Evolutionary conservation across 2,797 vertebrate species (phyloP).

Genomic region (Alectoris magna): DNA sequence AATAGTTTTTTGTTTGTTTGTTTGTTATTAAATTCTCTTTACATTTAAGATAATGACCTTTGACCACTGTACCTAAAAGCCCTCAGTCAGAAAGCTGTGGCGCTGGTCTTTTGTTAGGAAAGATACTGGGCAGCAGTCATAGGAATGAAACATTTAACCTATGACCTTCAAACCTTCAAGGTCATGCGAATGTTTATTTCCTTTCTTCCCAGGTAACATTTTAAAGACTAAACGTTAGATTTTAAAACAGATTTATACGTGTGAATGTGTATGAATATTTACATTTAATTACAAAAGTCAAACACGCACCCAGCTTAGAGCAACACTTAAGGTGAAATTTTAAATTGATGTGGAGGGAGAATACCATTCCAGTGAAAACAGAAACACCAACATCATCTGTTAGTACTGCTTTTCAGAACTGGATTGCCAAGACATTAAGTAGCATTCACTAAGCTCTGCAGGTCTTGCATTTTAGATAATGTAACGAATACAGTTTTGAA

Average conservation of each 20-base stretch:
- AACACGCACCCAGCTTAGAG: not conserved
- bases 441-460: not conserved
- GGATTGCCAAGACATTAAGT: not conserved
- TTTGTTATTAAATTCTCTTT: not conserved
- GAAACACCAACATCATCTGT: not conserved
- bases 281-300: conserved; percentile 39
- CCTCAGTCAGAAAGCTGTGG: not conserved
- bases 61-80: not conserved
- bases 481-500: not conserved
- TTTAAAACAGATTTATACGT: not conserved
- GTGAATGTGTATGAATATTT: not conserved
- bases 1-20: not conserved
- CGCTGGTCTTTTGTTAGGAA: not conserved
- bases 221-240: not conserved
- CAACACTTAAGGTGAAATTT: conserved; percentile 15
- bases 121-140: not conserved
- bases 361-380: not conserved
- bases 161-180: conserved; percentile 4
- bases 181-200: not conserved
- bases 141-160: not conserved
- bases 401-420: not conserved
- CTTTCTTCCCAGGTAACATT: not conserved
- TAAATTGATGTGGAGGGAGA: not conserved
- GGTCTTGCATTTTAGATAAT: not conserved
- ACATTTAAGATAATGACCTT: not conserved